Base-by-base conservation (phyloP, 2,888 invertebrate species). In the Nezara viridula region DNA sequence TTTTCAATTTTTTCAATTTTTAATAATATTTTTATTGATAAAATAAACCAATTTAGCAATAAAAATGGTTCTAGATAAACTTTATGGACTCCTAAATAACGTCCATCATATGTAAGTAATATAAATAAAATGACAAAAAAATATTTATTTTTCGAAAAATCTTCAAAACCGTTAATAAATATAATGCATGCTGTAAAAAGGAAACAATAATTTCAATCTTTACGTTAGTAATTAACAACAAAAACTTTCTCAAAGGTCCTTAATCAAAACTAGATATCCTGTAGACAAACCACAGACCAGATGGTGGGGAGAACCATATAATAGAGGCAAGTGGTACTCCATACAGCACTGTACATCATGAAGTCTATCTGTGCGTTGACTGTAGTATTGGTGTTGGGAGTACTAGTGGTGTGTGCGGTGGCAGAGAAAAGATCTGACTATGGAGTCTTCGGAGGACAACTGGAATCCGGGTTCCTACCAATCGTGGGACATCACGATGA, bases 381-480 rank as follows among this genome's bases (percentile, higher is more conserved):
- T 7, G 66, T 37, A 14, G 37, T 73, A 21, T 32, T 73, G 24
- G 66, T 73, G 32, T 9, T 73, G 32, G 37, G 19, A 21, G 66
- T 37, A 14, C 19, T 73, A 21, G 16, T 73, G 24, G 66, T 73
- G 32, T 9, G 32, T 37, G 66, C 37, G 21, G 66, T 16, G 7
- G 66, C 66, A 0, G 66, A 73, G 21, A 73, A 73, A 10, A 73
- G 66, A 37, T 32, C 66, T 9, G 66, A 73, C 66, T 21, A 27
- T 4, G 66, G 32, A 9, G 32, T 73, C 1, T 73, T 73, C 32
- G 66, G 66, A 37, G 66, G 66, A 7, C 90, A 89, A 88, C 89
- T 52, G 90, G 92, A 85, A 40, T 86, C 89, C 19, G 91, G 90
- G 10, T 89, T 85, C 86, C 73, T 44, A 9, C 89, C 90, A 24